Percentiles rank a stretch among this genome's conserved stretches.
Evolutionary conservation across 2,113 vertebrate genomes (phyloP).

Genomic region (Herpetotheres cachinnans): DNA sequence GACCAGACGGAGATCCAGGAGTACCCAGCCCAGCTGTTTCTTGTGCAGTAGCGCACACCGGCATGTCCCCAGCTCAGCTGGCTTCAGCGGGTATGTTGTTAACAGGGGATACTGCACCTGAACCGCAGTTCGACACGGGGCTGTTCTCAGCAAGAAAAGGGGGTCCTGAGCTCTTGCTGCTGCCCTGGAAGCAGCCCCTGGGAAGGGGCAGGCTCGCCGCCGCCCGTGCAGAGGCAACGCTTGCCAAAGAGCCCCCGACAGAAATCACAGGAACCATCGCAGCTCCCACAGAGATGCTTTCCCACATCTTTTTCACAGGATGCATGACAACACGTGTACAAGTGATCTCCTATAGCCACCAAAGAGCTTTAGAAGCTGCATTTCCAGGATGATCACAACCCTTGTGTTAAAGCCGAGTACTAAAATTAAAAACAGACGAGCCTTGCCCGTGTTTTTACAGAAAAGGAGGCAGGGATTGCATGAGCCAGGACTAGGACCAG

Average conservation of each 20-base stretch:
- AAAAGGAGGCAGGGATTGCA: background rate
- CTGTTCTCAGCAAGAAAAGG: background rate
- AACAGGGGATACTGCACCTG: background rate
- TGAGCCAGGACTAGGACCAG: background rate
- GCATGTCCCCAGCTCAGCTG: rapidly evolving
- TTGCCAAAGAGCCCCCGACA: background rate
- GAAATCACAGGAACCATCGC: background rate
- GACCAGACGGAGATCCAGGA: background rate
- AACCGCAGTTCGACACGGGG: background rate
- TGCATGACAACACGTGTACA: rapidly evolving
- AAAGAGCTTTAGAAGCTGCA: background rate
- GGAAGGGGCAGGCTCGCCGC: background rate
- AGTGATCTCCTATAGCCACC: background rate
- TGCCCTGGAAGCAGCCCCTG: background rate
- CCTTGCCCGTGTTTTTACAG: background rate
- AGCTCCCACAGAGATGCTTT: background rate
- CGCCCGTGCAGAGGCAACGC: background rate
- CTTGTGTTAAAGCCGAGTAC: background rate
- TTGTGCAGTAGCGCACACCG: background rate
- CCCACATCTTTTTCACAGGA: background rate
- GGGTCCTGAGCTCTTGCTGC: background rate
- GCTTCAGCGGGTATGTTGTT: rapidly evolving
- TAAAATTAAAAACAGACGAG: background rate
- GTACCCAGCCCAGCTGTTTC: background rate
- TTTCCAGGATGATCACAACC: background rate